A percentile compares a stretch with the other conserved stretches of the same genome.
phyloP scores from a whole-genome alignment of 1,140 invertebrate species.

The Zaprionus gabonicus region DNA sequence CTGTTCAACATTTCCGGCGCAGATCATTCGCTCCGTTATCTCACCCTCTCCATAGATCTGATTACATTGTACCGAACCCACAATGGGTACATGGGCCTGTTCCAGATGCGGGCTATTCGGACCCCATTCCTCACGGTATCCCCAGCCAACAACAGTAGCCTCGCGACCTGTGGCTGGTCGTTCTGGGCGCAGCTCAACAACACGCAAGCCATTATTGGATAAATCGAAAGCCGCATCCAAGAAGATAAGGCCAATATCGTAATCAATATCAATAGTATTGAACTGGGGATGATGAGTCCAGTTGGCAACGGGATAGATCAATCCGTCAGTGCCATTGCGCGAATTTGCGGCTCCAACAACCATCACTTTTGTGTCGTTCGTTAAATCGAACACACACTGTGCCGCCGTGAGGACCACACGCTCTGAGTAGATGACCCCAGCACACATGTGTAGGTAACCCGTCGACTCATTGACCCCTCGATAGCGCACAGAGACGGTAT shows the following conservation, averaged over 20 bases:
- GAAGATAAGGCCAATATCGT: conserved; percentile 87
- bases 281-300: conserved; percentile 85
- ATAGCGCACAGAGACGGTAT: conserved; percentile 67
- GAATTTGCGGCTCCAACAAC: conserved; percentile 69
- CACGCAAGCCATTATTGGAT: conserved; percentile 39
- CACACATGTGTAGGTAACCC: conserved; percentile 69
- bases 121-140: conserved; percentile 85
- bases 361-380: conserved; percentile 45
- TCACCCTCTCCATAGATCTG: conserved; percentile 58
- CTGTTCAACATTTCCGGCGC: conserved; percentile 86
- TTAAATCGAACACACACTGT: conserved; percentile 57
- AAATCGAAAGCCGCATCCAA: conserved; percentile 68
- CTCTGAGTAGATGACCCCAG: conserved; percentile 64
- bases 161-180: conserved; percentile 71
- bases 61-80: conserved; percentile 57
- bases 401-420: conserved; percentile 60
- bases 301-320: conserved; percentile 74
- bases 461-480: conserved; percentile 30
- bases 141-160: conserved; percentile 86
- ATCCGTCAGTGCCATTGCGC: conserved; percentile 79
- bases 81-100: conserved; percentile 84
- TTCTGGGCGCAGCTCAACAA: conserved; percentile 47
- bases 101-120: conserved; percentile 84
- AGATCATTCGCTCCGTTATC: conserved; percentile 86
- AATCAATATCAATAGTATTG: conserved; percentile 83